phyloP scores from a whole-genome alignment of 2,797 vertebrate species.

The Emydoidea blandingii region DNA sequence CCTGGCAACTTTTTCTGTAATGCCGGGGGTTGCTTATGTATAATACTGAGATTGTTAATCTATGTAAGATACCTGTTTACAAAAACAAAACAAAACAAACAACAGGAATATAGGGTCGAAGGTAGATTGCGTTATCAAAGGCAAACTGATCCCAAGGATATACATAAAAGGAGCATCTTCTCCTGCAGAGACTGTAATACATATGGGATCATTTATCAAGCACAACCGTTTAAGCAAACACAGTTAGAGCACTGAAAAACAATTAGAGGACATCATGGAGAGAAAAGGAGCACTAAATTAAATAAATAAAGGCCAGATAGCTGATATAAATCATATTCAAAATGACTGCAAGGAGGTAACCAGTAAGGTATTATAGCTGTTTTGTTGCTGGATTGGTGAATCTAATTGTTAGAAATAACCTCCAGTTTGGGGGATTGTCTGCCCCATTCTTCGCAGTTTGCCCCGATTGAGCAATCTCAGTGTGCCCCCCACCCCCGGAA shows the following conservation, averaged over 20 bases:
- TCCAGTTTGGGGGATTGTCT: no score
- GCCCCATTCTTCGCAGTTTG: no score
- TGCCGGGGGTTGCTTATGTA: not conserved
- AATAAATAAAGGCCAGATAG: not conserved
- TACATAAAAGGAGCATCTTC: not conserved
- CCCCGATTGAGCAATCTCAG: no score
- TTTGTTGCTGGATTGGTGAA: no score
- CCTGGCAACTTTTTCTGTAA: not conserved
- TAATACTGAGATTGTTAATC: not conserved
- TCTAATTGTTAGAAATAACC: no score
- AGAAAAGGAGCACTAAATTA: not conserved
- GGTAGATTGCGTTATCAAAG: not conserved
- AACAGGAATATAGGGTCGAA: not conserved
- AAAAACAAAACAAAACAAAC: not conserved
- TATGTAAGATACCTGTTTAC: not conserved
- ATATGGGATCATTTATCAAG: not conserved
- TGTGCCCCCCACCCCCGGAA: no score
- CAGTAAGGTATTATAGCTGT: no score
- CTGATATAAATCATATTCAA: not conserved
- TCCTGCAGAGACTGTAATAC: not conserved
- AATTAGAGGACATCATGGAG: not conserved
- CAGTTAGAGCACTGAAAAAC: slow-evolving; percentile 1
- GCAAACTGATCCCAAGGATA: not conserved
- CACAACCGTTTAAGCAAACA: not conserved
- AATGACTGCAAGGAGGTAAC: not conserved